Base-by-base conservation (phyloP, 1,140 invertebrate genomes). In the Plutomurus gul region DNA sequence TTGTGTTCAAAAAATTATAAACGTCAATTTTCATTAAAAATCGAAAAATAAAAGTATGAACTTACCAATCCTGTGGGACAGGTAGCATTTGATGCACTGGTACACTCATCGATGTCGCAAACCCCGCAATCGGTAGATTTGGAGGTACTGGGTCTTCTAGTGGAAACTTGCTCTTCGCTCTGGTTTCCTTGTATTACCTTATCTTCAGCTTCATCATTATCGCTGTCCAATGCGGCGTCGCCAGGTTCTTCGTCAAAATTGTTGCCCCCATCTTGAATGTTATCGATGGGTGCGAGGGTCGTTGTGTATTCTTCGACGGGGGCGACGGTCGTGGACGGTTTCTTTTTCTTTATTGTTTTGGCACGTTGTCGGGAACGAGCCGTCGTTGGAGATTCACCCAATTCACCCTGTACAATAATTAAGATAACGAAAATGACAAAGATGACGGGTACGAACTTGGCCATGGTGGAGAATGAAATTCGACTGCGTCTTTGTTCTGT, bases 61-160 rank as follows among this genome's bases (percentile, higher is more conserved):
- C 72, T 79, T 71, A 80, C 79, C 16, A 87, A 79, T 22, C 88
- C 89, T 16, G 88, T 84, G 1, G 87, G 83, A 80, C 89, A 89
- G 25, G 82, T 86, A 39, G 79, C 77, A 20, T 82, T 74, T 0
- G 71, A 37, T 2, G 83, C 81, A 6, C 76, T 47, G 2, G 72
- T 56, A 71, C 87, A 88, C 7, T 78, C 51, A 4, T 84, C 83
- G 13, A 76, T 71, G 16, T 84, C 81, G 77, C 87, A 87, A 39
- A 56, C 47, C 7, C 65, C 75, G 56, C 86, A 86, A 5, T 30
- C 47, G 3, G 27, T n/a, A 7, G 65, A 37, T 20, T 13, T 36
- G 1, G 39, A n/a, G n/a, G n/a, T n/a, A n/a, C n/a, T n/a, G n/a
- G n/a, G n/a, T n/a, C n/a, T n/a, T n/a, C 56, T 3, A n/a, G 13